Conservation (phyloP, 1,140 invertebrate genomes). For the Anastrepha obliqua region DNA sequence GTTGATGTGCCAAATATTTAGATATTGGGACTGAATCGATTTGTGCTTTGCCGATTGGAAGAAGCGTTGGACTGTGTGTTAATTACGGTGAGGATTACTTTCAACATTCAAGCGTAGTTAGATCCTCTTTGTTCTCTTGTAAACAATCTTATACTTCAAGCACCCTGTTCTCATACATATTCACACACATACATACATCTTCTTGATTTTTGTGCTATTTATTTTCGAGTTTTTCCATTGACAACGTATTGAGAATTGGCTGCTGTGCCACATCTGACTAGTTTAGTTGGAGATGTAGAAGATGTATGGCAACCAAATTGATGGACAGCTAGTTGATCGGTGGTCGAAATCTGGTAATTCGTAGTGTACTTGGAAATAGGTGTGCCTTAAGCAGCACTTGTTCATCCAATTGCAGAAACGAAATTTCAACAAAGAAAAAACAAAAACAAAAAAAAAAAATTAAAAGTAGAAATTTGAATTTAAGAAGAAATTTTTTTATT, state of each 20-base stretch:
- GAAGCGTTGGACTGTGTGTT: too few species aligned
- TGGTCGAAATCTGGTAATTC: not conserved
- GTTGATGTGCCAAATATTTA: too few species aligned
- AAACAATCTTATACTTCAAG: too few species aligned
- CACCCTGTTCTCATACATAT: not conserved
- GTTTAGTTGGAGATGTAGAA: not conserved
- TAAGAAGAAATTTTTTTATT: not conserved
- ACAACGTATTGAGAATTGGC: not conserved
- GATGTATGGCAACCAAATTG: not conserved
- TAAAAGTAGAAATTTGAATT: not conserved
- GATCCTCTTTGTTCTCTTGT: too few species aligned
- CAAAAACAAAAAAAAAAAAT: not conserved
- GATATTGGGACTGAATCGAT: too few species aligned
- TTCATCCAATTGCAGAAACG: not conserved
- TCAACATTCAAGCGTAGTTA: too few species aligned
- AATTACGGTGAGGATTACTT: too few species aligned
- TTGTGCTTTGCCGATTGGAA: too few species aligned
- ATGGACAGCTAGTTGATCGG: not conserved
- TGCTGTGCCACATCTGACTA: not conserved
- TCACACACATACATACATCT: not conserved
- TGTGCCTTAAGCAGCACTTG: not conserved
- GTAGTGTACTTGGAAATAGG: not conserved
- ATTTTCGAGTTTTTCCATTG: not conserved
- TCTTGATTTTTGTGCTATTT: not conserved
- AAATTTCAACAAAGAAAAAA: not conserved